Evolutionary conservation across 53 echinoderm and acorn worm species (phyloP).

Genomic region (Glandiceps talaboti): DNA sequence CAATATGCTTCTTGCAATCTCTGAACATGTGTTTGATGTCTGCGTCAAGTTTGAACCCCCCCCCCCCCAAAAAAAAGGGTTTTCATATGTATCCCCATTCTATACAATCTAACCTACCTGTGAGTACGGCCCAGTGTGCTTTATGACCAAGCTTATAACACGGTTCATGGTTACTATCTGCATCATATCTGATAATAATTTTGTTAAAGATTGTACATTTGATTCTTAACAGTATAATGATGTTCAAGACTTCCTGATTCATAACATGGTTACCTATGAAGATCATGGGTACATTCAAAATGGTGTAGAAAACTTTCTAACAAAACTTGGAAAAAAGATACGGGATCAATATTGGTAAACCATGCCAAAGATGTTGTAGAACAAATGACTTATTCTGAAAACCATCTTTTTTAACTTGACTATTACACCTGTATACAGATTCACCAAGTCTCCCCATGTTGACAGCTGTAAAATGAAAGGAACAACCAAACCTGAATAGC

Average conservation of each 20-base stretch:
- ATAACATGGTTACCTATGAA: too few relatives aligned
- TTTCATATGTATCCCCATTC: neutral
- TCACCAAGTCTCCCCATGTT: conserved; percentile 54
- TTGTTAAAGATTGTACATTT: neutral
- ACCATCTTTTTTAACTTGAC: conserved; percentile 21
- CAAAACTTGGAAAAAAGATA: conserved; percentile 53
- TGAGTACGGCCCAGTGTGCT: conserved; percentile 85
- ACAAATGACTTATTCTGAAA: conserved; percentile 15
- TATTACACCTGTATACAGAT: conserved; percentile 14
- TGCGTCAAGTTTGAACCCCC: too few relatives aligned
- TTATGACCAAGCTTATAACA: conserved; percentile 55
- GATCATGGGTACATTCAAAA: too few relatives aligned
- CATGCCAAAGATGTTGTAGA: conserved; percentile 27
- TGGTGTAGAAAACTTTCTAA: too few relatives aligned
- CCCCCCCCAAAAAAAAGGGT: neutral
- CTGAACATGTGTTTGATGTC: too few relatives aligned
- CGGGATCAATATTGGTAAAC: conserved; percentile 69
- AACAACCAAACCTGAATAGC: too few relatives aligned
- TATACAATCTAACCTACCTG: conserved; percentile 54
- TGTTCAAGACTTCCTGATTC: too few relatives aligned
- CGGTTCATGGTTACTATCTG: conserved; percentile 64
- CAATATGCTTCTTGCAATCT: too few relatives aligned
- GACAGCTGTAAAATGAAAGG: conserved; percentile 39
- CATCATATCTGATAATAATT: conserved; percentile 51
- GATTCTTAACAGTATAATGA: neutral